Evolutionary conservation across 2,797 vertebrate genomes (phyloP).

Genomic region (Buceros bicornis): DNA sequence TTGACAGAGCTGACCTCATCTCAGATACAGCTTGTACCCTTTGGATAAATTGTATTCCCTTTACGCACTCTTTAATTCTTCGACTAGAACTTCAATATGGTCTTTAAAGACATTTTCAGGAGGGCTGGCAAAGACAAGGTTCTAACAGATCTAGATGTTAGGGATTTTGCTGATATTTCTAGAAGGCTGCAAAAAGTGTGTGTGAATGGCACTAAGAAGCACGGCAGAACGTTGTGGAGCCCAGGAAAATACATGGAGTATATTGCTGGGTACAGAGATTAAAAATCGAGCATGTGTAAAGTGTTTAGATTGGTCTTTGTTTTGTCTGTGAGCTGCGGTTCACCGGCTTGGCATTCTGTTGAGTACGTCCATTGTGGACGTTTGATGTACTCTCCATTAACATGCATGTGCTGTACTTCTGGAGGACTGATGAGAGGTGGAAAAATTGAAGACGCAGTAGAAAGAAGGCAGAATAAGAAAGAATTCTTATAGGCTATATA

Average conservation of each 20-base stretch:
- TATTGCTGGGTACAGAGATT: not conserved
- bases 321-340: slow-evolving; percentile 41
- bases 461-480: slow-evolving; percentile 58
- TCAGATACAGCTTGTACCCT: not conserved
- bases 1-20: not conserved
- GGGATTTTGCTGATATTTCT: slow-evolving; percentile 42
- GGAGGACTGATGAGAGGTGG: slow-evolving; percentile 63
- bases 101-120: slow-evolving; percentile 1
- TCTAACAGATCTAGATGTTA: slow-evolving; percentile 31
- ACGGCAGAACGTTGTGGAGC: not conserved
- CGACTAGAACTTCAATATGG: not conserved
- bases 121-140: not conserved
- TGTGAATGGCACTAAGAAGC: not conserved
- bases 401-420: slow-evolving; percentile 60
- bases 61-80: not conserved
- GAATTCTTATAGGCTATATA: slow-evolving; percentile 52
- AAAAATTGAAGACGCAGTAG: slow-evolving; percentile 68
- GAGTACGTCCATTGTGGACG: slow-evolving; percentile 37
- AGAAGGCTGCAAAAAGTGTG: slow-evolving; percentile 3
- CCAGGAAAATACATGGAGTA: not conserved
- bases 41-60: not conserved
- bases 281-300: not conserved
- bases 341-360: slow-evolving; percentile 59
- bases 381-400: slow-evolving; percentile 68
- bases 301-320: slow-evolving; percentile 38